These are phyloP conservation scores for Semaprochilodus insignis DNA, from an alignment of 2,797 vertebrate genomes.

Conservation along the genomic window DNA sequence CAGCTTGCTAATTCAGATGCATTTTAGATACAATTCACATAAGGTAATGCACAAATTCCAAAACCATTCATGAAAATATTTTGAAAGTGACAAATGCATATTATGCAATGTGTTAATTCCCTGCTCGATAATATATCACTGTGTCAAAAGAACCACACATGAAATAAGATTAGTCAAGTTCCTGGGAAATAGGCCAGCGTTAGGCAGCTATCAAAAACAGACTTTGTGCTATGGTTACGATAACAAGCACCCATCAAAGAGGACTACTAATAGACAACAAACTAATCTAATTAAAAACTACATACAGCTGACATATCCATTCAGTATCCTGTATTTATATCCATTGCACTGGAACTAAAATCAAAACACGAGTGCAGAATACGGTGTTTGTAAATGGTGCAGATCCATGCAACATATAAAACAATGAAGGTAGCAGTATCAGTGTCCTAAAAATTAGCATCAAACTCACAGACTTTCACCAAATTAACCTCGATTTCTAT, in stretches of 20 bases:
- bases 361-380: background rate
- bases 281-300: constrained; percentile 15
- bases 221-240: background rate
- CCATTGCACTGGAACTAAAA: background rate
- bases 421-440: background rate
- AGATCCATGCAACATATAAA: background rate
- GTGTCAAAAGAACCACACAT: constrained; percentile 25
- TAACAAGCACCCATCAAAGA: constrained; percentile 1
- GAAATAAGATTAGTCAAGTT: constrained; percentile 24
- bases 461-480: background rate
- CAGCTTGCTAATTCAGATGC: background rate
- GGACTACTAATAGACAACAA: constrained; percentile 22
- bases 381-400: background rate
- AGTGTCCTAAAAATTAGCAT: background rate
- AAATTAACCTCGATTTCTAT: too few relatives aligned
- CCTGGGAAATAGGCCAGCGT: constrained; percentile 29
- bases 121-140: constrained; percentile 35
- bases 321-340: background rate
- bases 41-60: background rate
- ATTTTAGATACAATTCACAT: constrained; percentile 5
- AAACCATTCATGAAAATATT: background rate
- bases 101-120: background rate
- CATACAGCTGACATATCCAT: background rate
- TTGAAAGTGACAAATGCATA: background rate
- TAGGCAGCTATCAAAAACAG: constrained; percentile 16